These are phyloP conservation scores for human DNA, from an alignment of 2,113 vertebrate genomes.

Conservation along the genomic window GRCh38 chr20:51741501-51742000, in stretches of 20 bases:
- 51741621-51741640: not conserved
- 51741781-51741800: not conserved
- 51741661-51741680: fast-evolving
- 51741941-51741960: fast-evolving
- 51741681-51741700: not conserved
- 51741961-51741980: not conserved
- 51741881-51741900: not conserved
- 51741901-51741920: not conserved
- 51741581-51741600: too few species aligned
- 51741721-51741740: not conserved
- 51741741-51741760: not conserved
- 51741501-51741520: too few species aligned
- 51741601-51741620: not conserved
- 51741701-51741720: not conserved
- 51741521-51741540: too few species aligned
- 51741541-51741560: too few species aligned
- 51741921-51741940: not conserved
- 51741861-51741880: not conserved
- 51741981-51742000: not conserved
- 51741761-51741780: not conserved
- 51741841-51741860: fast-evolving
- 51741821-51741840: not conserved
- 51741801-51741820: not conserved
- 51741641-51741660: not conserved
- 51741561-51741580: too few species aligned